These are phyloP conservation scores for Rhadinocentrus ornatus DNA, from an alignment of 2,797 vertebrate species.

Conservation along the genomic window DNA sequence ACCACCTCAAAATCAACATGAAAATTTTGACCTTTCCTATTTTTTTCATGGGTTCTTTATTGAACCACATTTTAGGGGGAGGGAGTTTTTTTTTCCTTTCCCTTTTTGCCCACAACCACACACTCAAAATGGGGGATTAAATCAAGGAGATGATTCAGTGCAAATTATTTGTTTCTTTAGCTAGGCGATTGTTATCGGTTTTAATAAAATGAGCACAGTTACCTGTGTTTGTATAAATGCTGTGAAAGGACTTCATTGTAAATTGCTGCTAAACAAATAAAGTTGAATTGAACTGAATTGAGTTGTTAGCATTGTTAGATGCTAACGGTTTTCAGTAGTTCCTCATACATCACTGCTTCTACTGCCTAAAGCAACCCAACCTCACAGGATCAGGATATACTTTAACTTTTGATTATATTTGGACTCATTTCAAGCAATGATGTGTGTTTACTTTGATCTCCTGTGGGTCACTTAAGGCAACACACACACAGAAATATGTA, in stretches of 20 bases:
- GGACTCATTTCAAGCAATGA: not conserved
- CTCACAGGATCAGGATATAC: not conserved
- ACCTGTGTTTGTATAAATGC: no score
- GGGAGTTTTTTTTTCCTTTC: not conserved
- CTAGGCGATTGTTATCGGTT: not conserved
- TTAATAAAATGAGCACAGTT: not conserved
- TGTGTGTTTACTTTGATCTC: not conserved
- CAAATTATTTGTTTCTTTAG: not conserved
- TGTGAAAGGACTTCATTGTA: no score
- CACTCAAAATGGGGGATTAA: not conserved
- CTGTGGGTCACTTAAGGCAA: not conserved
- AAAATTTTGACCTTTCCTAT: not conserved
- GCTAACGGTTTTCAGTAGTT: no score
- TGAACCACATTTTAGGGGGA: not conserved
- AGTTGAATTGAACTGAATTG: not conserved
- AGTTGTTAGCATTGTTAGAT: no score
- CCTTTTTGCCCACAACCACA: not conserved
- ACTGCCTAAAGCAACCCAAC: not conserved
- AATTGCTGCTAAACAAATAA: not conserved
- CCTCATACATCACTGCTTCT: no score
- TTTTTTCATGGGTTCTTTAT: not conserved
- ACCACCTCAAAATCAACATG: not conserved
- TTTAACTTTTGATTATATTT: not conserved
- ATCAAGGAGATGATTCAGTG: not conserved
- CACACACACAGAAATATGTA: not conserved